phyloP scores from a whole-genome alignment of 2,888 invertebrate genomes.

The Shargacucullia verbasci region DNA sequence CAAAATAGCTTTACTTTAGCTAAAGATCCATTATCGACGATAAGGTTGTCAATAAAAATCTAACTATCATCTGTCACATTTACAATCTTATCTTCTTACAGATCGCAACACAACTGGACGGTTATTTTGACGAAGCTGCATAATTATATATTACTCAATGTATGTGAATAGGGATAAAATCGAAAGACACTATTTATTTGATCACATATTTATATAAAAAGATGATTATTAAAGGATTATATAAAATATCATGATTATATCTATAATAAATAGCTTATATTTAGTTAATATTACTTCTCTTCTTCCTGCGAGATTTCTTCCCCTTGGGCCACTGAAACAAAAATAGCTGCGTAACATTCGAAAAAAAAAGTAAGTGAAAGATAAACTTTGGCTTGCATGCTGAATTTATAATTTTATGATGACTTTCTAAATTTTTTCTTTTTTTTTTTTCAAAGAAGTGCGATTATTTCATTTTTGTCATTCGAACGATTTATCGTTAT shows the following conservation, averaged over 20 bases:
- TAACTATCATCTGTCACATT: too few species aligned
- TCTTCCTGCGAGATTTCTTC: slow-evolving; percentile 57
- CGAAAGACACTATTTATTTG: slow-evolving; percentile 43
- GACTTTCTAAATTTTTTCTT: too few species aligned
- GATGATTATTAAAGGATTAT: slow-evolving; percentile 26
- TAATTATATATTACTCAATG: slow-evolving; percentile 68
- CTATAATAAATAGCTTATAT: slow-evolving; percentile 18
- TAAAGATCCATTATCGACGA: too few species aligned
- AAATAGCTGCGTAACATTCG: slow-evolving; percentile 36
- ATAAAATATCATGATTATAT: not conserved
- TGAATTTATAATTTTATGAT: not conserved
- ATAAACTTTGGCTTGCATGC: slow-evolving; percentile 36
- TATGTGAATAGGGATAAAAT: slow-evolving; percentile 30
- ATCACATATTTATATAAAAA: slow-evolving; percentile 28
- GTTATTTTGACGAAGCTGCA: slow-evolving; percentile 97
- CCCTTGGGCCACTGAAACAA: slow-evolving; percentile 84
- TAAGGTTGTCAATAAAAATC: too few species aligned
- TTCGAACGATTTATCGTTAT: too few species aligned
- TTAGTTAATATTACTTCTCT: slow-evolving; percentile 26
- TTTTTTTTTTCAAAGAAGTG: too few species aligned
- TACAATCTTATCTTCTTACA: slow-evolving; percentile 56
- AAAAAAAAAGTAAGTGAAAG: slow-evolving; percentile 12
- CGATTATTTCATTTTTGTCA: too few species aligned
- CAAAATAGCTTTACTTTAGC: too few species aligned
- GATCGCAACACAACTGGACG: slow-evolving; percentile 94